Conservation (phyloP, 1,140 invertebrate species). For the Latrodectus geometricus region DNA sequence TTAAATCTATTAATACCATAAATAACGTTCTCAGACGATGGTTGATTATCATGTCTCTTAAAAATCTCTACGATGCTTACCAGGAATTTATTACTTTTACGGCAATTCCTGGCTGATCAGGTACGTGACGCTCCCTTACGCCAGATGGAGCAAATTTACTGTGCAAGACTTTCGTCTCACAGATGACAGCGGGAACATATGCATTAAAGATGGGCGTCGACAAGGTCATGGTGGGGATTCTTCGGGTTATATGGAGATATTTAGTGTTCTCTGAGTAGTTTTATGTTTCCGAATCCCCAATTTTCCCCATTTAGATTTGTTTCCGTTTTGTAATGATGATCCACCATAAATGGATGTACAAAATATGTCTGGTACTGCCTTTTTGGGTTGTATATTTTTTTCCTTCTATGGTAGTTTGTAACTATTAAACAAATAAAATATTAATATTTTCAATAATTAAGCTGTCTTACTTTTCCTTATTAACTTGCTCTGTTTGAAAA, state of each 20-base stretch:
- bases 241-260: neutral
- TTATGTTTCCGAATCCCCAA: conserved; percentile 12
- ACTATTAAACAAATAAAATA: too few species aligned
- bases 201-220: conserved; percentile 27
- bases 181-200: neutral
- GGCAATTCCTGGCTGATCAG: neutral
- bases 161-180: conserved; percentile 6
- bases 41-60: conserved; percentile 1
- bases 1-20: conserved; percentile 43
- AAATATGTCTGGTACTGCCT: too few species aligned
- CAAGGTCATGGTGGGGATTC: conserved; percentile 15
- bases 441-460: too few species aligned
- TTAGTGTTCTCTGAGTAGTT: neutral
- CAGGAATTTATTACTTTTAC: conserved; percentile 7
- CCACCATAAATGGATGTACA: too few species aligned
- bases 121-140: conserved; percentile 4
- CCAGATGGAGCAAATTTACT: conserved; percentile 7
- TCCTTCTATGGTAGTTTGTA: too few species aligned
- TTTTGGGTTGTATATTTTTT: neutral
- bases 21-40: neutral
- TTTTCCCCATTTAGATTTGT: neutral
- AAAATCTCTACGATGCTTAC: neutral
- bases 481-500: too few species aligned
- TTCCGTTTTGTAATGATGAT: too few species aligned
- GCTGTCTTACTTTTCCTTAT: too few species aligned